Evolutionary conservation across 1,140 invertebrate genomes (phyloP).

Genomic region (Oncopeltus fasciatus): DNA sequence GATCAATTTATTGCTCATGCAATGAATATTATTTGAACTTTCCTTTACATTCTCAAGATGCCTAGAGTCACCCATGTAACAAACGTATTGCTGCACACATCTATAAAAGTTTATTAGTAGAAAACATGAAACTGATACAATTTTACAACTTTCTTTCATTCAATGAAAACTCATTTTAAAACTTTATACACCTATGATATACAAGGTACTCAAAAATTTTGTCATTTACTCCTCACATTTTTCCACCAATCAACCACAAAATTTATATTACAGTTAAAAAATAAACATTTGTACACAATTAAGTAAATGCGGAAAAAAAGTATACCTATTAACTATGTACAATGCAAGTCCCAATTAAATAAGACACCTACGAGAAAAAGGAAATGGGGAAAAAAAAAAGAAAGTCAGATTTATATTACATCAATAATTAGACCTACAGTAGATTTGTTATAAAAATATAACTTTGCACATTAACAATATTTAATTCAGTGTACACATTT

Average conservation of each 20-base stretch:
- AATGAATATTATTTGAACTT: too few species aligned
- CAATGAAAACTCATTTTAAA: background rate
- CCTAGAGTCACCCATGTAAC: too few species aligned
- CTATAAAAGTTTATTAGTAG: background rate
- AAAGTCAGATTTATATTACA: slow-evolving; percentile 1
- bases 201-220: background rate
- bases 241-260: background rate
- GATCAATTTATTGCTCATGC: background rate
- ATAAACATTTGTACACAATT: slow-evolving; percentile 5
- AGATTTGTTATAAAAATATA: slow-evolving; percentile 4
- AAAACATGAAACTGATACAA: background rate
- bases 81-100: background rate
- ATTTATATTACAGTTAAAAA: slow-evolving; percentile 7
- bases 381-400: too few species aligned
- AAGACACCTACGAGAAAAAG: too few species aligned
- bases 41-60: too few species aligned
- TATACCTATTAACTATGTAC: background rate
- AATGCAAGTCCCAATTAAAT: background rate
- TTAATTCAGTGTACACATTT: background rate
- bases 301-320: background rate
- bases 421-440: background rate
- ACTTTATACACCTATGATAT: background rate
- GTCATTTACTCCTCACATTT: background rate
- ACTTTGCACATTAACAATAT: slow-evolving; percentile 1
- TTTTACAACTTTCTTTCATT: background rate